Conservation (phyloP, 2,113 vertebrate genomes). For the Diphyllodes magnificus region DNA sequence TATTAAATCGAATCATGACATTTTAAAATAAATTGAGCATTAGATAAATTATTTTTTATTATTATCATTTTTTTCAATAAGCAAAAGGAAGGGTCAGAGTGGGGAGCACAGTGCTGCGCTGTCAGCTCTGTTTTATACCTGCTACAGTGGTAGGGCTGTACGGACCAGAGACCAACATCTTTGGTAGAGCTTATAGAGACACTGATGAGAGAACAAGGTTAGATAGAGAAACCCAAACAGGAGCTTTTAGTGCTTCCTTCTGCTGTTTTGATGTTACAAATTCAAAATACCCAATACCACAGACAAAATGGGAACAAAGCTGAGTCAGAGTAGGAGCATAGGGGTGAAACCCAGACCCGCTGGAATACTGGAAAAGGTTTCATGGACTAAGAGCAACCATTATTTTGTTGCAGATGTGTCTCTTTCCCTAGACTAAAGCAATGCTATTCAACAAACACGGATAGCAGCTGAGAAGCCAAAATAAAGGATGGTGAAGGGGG, state of each 20-base stretch:
- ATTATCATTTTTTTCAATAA: background rate
- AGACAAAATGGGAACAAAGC: background rate
- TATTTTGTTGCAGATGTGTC: background rate
- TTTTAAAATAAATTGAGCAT: background rate
- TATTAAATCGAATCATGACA: background rate
- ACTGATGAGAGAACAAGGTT: background rate
- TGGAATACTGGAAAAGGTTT: background rate
- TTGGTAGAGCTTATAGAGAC: background rate
- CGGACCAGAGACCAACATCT: background rate
- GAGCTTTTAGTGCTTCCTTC: background rate
- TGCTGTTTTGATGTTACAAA: background rate
- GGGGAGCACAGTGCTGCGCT: background rate
- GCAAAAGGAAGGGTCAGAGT: background rate
- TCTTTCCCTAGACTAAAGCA: background rate
- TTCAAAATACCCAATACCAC: background rate
- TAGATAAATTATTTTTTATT: background rate
- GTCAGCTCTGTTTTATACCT: background rate
- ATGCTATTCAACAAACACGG: rapidly evolving
- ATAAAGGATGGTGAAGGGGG: background rate
- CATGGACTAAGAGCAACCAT: background rate
- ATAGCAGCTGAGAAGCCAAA: background rate
- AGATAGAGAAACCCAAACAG: background rate
- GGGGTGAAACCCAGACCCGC: background rate
- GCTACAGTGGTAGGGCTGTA: background rate
- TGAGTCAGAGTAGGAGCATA: background rate